Percentiles rank a stretch among this genome's conserved stretches.
phyloP scores from a whole-genome alignment of 2,113 vertebrate species.

The Bombycilla garrulus region DNA sequence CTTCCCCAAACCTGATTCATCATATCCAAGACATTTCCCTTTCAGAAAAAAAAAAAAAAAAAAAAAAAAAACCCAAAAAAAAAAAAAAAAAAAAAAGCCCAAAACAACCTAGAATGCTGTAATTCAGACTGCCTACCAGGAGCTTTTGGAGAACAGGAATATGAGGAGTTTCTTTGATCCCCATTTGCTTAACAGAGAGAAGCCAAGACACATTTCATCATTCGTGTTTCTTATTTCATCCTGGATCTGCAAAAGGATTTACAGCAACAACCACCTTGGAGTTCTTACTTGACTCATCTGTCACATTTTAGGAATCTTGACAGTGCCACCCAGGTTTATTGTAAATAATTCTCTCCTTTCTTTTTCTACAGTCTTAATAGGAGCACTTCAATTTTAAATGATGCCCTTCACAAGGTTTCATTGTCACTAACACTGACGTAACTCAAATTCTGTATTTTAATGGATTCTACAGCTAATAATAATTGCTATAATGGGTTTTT shows the following conservation, averaged over 20 bases:
- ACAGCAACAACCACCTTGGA: not conserved
- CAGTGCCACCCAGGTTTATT: not conserved
- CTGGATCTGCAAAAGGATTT: not conserved
- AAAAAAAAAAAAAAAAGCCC: too few species aligned
- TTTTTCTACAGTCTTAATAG: not conserved
- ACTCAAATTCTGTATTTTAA: not conserved
- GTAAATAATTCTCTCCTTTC: not conserved
- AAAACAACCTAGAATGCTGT: too few species aligned
- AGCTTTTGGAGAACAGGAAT: not conserved
- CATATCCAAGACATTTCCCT: not conserved
- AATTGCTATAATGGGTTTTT: not conserved
- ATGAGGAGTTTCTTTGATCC: not conserved
- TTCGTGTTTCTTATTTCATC: not conserved
- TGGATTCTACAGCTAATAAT: not conserved
- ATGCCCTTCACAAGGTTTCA: not conserved
- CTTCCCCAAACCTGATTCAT: not conserved
- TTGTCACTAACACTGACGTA: not conserved
- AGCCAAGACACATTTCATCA: not conserved
- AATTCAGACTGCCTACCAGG: not conserved
- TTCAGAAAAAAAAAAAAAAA: not conserved
- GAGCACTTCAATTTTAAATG: not conserved
- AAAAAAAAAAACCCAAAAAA: too few species aligned
- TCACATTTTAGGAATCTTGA: not conserved
- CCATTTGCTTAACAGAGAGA: not conserved
- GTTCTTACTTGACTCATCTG: not conserved